Conservation (phyloP, 1,140 invertebrate species). For the Meloidogyne hapla region DNA sequence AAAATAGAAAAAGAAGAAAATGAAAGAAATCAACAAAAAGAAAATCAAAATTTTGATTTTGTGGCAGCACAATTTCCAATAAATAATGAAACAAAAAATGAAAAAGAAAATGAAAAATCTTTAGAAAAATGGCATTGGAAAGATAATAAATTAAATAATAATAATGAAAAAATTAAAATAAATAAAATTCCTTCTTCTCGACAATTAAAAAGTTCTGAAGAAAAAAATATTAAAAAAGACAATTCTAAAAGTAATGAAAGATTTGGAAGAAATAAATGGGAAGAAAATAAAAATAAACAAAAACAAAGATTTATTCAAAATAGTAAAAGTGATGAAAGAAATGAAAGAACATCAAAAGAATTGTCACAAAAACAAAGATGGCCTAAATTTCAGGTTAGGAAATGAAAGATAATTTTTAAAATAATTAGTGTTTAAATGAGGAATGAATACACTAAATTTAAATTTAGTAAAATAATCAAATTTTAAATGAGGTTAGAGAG, state of each 20-base stretch:
- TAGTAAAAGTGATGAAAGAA: not conserved
- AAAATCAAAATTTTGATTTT: too few species aligned
- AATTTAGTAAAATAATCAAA: too few species aligned
- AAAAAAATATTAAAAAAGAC: not conserved
- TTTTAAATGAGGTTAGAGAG: too few species aligned
- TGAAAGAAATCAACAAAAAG: not conserved
- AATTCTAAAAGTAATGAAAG: too few species aligned
- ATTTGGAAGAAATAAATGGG: too few species aligned
- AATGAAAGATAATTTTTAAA: too few species aligned
- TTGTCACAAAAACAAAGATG: not conserved
- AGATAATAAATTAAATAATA: not conserved
- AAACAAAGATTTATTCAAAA: not conserved
- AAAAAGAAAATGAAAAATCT: not conserved
- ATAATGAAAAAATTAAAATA: not conserved
- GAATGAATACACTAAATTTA: too few species aligned
- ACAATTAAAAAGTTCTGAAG: not conserved
- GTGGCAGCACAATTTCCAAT: too few species aligned
- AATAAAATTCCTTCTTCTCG: not conserved
- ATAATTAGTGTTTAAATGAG: too few species aligned
- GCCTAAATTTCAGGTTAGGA: too few species aligned
- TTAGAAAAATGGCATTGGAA: not conserved
- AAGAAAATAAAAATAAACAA: too few species aligned
- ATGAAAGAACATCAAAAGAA: not conserved
- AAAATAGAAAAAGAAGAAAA: not conserved
- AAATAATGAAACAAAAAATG: too few species aligned